Evolutionary conservation across 2,113 vertebrate species (phyloP).

Genomic region (Sinosuthora webbiana): DNA sequence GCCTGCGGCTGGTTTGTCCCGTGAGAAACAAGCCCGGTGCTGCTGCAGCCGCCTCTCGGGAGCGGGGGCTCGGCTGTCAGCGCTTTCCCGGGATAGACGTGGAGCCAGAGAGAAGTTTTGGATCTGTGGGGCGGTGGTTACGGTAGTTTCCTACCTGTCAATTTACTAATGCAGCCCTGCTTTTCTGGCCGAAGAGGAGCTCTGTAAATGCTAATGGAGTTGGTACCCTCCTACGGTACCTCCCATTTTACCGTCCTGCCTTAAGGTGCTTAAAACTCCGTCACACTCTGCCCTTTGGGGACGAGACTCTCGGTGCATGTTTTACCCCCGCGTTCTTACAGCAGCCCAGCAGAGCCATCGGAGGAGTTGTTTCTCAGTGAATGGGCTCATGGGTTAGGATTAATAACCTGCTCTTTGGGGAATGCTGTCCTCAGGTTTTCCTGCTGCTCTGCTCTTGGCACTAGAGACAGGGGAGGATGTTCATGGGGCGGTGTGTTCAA

Average conservation of each 20-base stretch:
- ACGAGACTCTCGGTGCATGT: not conserved
- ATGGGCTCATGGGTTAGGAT: not conserved
- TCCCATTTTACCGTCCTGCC: not conserved
- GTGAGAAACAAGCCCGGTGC: not conserved
- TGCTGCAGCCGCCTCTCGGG: not conserved
- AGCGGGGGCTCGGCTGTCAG: not conserved
- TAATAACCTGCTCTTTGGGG: not conserved
- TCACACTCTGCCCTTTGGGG: not conserved
- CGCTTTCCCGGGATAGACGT: not conserved
- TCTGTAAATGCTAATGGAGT: not conserved
- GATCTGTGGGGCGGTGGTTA: not conserved
- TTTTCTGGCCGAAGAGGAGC: not conserved
- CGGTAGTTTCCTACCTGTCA: fast-evolving
- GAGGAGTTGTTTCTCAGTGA: not conserved
- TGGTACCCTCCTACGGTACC: not conserved
- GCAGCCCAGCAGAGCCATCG: not conserved
- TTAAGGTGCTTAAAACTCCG: not conserved
- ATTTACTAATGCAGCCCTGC: fast-evolving
- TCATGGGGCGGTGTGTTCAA: not conserved
- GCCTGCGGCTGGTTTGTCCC: not conserved
- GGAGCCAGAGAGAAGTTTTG: not conserved
- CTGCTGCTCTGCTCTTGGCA: not conserved
- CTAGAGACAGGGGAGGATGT: fast-evolving
- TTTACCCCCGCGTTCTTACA: not conserved
- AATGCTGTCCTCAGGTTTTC: not conserved